These are phyloP conservation scores for Caenorhabditis sp. DNA, from an alignment of 2,888 invertebrate species.

Conservation along the genomic window DNA sequence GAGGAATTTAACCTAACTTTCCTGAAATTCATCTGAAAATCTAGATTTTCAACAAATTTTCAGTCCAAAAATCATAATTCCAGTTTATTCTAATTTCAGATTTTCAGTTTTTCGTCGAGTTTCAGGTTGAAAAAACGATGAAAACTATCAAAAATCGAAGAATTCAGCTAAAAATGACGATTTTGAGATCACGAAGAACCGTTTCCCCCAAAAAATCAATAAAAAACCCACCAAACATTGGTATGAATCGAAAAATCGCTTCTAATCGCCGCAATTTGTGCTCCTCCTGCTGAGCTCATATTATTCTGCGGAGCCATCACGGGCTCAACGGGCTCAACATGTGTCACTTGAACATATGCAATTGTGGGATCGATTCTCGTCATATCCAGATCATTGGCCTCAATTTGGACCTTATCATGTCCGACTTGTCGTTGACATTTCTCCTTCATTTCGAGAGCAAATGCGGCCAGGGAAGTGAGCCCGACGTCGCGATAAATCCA, in stretches of 20 bases:
- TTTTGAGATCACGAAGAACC: no score
- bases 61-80: no score
- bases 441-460: conserved; percentile 42
- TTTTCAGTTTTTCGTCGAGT: no score
- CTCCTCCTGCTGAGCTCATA: no score
- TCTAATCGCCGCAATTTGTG: conserved; percentile 60
- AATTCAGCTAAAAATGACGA: no score
- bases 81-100: no score
- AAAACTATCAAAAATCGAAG: no score
- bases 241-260: conserved; percentile 46
- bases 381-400: conserved; percentile 52
- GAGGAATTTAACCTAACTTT: background rate
- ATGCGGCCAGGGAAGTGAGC: conserved; percentile 87
- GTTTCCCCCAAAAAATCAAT: no score
- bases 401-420: conserved; percentile 54
- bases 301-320: no score
- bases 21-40: no score
- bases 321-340: conserved; percentile 83
- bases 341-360: conserved; percentile 84
- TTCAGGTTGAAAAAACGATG: no score
- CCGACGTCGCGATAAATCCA: conserved; percentile 96
- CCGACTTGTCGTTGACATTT: conserved; percentile 40
- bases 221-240: conserved; percentile 24
- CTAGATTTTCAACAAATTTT: no score
- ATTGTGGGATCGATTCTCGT: conserved; percentile 41